Conservation (phyloP, 1,140 invertebrate genomes). For the Protaetia brevitarsis region DNA sequence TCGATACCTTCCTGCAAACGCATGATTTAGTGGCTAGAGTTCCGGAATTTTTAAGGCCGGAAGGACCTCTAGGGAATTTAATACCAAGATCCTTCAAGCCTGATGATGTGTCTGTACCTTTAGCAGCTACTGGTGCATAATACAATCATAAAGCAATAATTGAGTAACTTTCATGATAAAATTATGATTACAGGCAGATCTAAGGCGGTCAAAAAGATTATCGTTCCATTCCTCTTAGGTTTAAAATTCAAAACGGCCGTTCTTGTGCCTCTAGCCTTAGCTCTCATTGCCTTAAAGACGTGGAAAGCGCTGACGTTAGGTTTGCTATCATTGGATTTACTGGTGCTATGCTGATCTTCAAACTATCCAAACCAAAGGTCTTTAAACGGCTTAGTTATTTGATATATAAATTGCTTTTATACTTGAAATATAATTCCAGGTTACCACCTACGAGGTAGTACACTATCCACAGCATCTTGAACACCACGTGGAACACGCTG, state of each 20-base stretch:
- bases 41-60: conserved; percentile 57
- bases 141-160: no score
- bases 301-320: conserved; percentile 84
- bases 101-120: conserved; percentile 63
- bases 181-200: conserved; percentile 37
- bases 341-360: conserved; percentile 79
- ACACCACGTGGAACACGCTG: conserved; percentile 63
- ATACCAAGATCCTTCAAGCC: conserved; percentile 70
- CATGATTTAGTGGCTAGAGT: conserved; percentile 63
- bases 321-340: conserved; percentile 77
- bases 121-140: conserved; percentile 51
- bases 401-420: conserved; percentile 12
- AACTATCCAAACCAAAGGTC: conserved; percentile 78
- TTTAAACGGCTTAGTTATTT: conserved; percentile 32
- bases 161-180: not conserved
- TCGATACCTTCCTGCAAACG: conserved; percentile 62
- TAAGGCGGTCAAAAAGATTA: conserved; percentile 78
- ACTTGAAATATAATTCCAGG: conserved; percentile 35
- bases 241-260: conserved; percentile 82
- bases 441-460: conserved; percentile 77
- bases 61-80: conserved; percentile 55
- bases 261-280: conserved; percentile 72
- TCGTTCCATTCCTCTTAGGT: conserved; percentile 78
- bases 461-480: conserved; percentile 70
- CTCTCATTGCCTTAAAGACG: conserved; percentile 78